Conservation (phyloP, 2,113 vertebrate genomes). For the Thunnus thynnus region DNA sequence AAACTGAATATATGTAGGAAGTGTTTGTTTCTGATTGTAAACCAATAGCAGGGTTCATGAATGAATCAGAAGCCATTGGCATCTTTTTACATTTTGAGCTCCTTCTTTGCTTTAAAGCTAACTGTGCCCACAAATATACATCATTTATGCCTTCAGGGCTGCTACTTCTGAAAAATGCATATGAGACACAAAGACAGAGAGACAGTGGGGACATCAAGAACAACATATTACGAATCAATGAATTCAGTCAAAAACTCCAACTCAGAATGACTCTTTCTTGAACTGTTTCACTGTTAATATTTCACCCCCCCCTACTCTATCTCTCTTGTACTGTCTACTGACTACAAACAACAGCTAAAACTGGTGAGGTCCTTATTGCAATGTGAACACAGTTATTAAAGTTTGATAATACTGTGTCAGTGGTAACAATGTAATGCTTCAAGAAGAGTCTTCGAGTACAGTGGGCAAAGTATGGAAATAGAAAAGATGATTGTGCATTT, state of each 20-base stretch:
- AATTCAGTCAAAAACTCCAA: constrained; percentile 5
- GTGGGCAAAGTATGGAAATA: constrained; percentile 13
- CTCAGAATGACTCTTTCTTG: background rate
- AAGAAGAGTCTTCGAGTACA: background rate
- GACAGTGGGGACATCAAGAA: constrained; percentile 6
- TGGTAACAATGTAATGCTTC: background rate
- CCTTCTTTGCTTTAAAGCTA: background rate
- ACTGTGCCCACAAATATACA: background rate
- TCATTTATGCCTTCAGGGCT: background rate
- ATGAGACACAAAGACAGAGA: background rate
- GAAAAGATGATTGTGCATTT: constrained; percentile 17
- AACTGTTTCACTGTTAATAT: constrained; percentile 38
- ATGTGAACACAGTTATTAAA: background rate
- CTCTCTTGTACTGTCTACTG: background rate
- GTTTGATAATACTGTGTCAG: background rate
- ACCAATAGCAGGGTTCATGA: background rate
- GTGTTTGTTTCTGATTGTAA: background rate
- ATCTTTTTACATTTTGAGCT: background rate
- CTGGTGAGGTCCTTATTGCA: background rate
- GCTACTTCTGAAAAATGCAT: background rate
- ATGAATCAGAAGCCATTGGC: background rate
- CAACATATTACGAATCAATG: constrained; percentile 15
- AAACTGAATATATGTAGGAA: background rate
- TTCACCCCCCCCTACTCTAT: constrained; percentile 1
- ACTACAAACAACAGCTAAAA: constrained; percentile 19